These are phyloP conservation scores for Globodera rostochiensis DNA, from an alignment of 1,140 invertebrate genomes.

Conservation along the genomic window DNA sequence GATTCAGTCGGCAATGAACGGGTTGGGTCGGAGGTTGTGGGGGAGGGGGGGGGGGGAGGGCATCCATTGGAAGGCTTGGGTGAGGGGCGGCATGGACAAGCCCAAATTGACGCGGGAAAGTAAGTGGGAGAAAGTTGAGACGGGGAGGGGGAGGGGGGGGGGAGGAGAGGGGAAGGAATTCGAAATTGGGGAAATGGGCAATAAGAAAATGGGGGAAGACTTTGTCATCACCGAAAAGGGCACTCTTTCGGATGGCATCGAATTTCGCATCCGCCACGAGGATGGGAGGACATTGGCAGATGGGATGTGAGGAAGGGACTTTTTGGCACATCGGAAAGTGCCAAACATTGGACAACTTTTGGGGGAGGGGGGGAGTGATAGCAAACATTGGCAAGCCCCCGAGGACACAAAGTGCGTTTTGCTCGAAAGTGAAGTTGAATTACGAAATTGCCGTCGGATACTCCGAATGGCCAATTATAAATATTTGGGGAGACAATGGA, in stretches of 20 bases:
- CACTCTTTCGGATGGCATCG: not conserved
- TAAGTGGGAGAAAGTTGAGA: not conserved
- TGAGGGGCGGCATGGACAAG: not conserved
- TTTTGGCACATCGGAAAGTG: not conserved
- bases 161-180: not conserved
- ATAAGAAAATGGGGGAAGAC: not conserved
- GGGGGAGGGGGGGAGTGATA: not conserved
- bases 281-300: not conserved
- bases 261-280: not conserved
- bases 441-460: too few species aligned
- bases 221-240: not conserved
- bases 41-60: too few species aligned
- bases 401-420: too few species aligned
- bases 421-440: too few species aligned
- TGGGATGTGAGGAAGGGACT: not conserved
- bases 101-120: constrained; percentile 1
- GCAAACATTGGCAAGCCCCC: not conserved
- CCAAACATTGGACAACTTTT: not conserved
- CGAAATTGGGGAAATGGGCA: not conserved
- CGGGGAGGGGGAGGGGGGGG: too few species aligned
- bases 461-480: too few species aligned
- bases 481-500: too few species aligned
- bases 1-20: not conserved
- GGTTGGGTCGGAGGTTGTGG: not conserved
- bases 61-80: not conserved